Base-by-base conservation (phyloP, 2,113 vertebrate species). In the Zosterops pallidus region DNA sequence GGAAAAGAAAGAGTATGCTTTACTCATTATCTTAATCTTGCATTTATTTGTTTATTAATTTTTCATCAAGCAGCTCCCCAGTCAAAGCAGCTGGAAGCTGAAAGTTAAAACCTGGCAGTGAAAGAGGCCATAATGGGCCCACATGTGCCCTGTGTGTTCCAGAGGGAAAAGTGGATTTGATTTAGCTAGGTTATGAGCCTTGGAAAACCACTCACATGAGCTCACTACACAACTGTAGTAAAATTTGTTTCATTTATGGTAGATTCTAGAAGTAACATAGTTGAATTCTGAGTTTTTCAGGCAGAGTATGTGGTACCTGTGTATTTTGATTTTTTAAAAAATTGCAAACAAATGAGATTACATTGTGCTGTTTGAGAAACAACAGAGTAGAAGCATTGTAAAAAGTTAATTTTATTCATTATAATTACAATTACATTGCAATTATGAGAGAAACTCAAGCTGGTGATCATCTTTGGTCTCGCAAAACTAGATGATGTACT, bases 31-130 rank as follows among this genome's bases (percentile, higher is more conserved):
- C 35, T 77, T 92, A 53, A 76, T 70, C 83, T 92, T 90, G 29
- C 4, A 21, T 67, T 90, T 94, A 63, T 90, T 94, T 84, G 19
- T 83, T 93, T 84, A 33, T 90, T 92, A 92, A 35, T 64, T 91
- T 91, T 59, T 59, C 52, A 63, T 88, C 52, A 91, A 83, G 57
- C 23, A 88, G 29, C 22, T 63, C 24, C 19, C 29, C 42, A 83
- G 71, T 55, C 79, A 83, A 86, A 92, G 84, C 67, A 94, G 22
- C 90, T 90, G 63, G 75, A 91, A 63, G 84, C 39, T 94, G 82
- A 77, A 86, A 95, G 87, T 70, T 91, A 59, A 97, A 96, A 92
- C 41, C 60, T 88, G 39, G 29, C 67, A 91, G 33, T 63, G 55
- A 80, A 72, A 70, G 25, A 79, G 50, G 56, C 63, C 17, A 31